Evolutionary conservation across 1,140 invertebrate species (phyloP).

Genomic region (Anastatus disparis): DNA sequence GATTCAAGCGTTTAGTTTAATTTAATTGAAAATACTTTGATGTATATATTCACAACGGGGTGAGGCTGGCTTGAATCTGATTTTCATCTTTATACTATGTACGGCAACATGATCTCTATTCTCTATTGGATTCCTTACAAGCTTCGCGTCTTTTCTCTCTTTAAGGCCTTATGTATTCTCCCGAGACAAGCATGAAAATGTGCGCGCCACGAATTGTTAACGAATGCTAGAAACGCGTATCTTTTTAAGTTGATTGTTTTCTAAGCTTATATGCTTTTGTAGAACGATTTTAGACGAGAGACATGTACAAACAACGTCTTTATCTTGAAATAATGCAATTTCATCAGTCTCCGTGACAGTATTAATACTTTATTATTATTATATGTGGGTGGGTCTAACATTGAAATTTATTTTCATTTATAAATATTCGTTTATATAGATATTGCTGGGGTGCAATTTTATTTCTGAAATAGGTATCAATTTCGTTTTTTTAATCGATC

Average conservation of each 20-base stretch:
- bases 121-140: not conserved
- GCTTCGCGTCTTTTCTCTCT: not conserved
- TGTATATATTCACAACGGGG: not conserved
- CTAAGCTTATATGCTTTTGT: not conserved
- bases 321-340: constrained; percentile 17
- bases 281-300: not conserved
- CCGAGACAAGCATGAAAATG: constrained; percentile 2
- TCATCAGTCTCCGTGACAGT: not conserved
- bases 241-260: constrained; percentile 13
- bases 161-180: constrained; percentile 15
- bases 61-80: not conserved
- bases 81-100: not conserved
- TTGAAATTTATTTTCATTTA: not conserved
- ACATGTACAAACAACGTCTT: not conserved
- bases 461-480: too few species aligned
- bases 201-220: constrained; percentile 20
- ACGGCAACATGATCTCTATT: constrained; percentile 8
- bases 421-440: too few species aligned
- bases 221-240: not conserved
- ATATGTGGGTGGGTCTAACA: not conserved
- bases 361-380: not conserved
- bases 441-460: too few species aligned
- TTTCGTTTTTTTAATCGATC: too few species aligned
- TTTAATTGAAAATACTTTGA: too few species aligned
- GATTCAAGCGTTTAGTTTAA: too few species aligned